Base-by-base conservation (phyloP, 2,888 invertebrate species). In the Cryptocheilus praepositus region DNA sequence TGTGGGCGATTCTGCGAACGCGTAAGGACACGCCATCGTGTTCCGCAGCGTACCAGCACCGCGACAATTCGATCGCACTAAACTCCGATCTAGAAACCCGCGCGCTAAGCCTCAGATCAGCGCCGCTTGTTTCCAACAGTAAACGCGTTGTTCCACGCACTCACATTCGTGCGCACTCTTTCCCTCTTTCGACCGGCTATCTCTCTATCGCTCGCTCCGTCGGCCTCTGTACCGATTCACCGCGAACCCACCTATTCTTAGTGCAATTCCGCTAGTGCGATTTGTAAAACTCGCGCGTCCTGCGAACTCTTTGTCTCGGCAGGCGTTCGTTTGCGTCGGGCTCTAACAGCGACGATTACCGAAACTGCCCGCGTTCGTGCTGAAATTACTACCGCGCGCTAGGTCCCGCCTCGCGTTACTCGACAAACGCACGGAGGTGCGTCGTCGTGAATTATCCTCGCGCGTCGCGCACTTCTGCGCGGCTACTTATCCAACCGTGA, bases 371-470 rank as follows among this genome's bases (percentile, higher is more conserved):
- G 2, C 22, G 4, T 45, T 19, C 49, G 49, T 16, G 1, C 43
- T 43, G 25, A 63, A 64, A 69, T 71, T 62, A 65, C 57, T 60
- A 54, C 51, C 59, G 64, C 59, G 59, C 62, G 60, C 64, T 43
- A 51, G 46, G 54, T 52, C 2, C 46, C 55, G 36, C 7, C 7
- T 15, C 21, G n/a, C 43, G 43, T 52, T 36, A 16, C 54, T 16
- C 36, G 36, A 11, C 36, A 36, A 36, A 36, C 36, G 36, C 1
- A 36, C 36, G 36, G 36, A 36, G 36, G 36, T 36, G 13, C 7
- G 36, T 36, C 36, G 36, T 11, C 36, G 36, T 36, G 36, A 36
- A 36, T 36, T 36, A 22, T 25, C 54, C 28, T 16, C 54, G 16
- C 28, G 5, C n/a, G n/a, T 8, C n/a, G 25, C 8, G 36, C 11